Conservation (phyloP, 2,888 invertebrate species). For the Serrognathus titanus region DNA sequence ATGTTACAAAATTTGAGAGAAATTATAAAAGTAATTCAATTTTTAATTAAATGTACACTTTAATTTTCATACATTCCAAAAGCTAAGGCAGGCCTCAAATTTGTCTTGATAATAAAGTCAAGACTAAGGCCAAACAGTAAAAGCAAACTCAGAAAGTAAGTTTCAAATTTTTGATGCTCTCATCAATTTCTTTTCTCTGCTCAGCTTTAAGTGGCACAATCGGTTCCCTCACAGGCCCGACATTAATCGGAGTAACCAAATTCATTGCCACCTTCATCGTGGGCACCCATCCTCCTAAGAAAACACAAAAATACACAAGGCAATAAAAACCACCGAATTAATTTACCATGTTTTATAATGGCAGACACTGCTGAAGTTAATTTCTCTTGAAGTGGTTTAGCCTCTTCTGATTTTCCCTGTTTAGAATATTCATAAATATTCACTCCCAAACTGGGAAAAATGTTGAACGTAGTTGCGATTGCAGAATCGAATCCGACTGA, state of each 20-base stretch:
- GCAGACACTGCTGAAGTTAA: slow-evolving; percentile 39
- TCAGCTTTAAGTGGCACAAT: slow-evolving; percentile 48
- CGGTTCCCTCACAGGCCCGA: slow-evolving; percentile 62
- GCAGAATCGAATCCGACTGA: slow-evolving; percentile 68
- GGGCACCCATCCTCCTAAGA: slow-evolving; percentile 68
- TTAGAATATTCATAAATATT: slow-evolving; percentile 56
- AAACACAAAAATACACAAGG: slow-evolving; percentile 9
- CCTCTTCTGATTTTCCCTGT: slow-evolving; percentile 48
- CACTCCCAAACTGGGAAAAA: slow-evolving; percentile 59
- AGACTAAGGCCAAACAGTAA: no score
- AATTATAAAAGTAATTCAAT: no score
- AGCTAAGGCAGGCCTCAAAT: no score
- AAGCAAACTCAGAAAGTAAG: not conserved
- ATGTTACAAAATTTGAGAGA: no score
- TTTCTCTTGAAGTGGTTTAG: slow-evolving; percentile 53
- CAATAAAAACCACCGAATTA: not conserved
- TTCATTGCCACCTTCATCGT: slow-evolving; percentile 70
- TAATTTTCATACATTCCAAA: not conserved
- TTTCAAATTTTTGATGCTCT: not conserved
- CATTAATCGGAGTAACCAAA: slow-evolving; percentile 56
- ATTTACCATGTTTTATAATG: slow-evolving; percentile 47
- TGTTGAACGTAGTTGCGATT: slow-evolving; percentile 67
- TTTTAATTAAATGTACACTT: no score
- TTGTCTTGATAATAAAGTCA: no score
- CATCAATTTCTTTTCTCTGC: slow-evolving; percentile 10